phyloP scores from a whole-genome alignment of 2,888 invertebrate genomes.

The Diarsia mendica region DNA sequence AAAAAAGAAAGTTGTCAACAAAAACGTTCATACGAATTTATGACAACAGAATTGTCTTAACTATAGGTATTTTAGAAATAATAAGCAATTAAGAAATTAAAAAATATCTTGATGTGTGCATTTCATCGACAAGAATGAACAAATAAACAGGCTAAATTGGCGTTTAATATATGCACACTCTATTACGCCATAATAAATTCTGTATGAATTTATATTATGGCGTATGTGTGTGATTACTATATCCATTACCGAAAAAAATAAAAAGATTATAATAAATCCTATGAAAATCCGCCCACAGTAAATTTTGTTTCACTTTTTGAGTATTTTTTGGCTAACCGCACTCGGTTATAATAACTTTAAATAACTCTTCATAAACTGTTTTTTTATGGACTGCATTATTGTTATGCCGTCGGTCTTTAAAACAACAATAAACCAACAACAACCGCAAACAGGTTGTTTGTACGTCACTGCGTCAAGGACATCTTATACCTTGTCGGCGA shows the following conservation, averaged over 20 bases:
- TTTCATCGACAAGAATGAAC: not conserved
- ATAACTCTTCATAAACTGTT: not conserved
- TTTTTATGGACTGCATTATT: slow-evolving; percentile 11
- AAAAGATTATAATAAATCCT: too few species aligned
- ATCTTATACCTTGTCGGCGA: not conserved
- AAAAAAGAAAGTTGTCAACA: not conserved
- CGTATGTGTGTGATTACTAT: too few species aligned
- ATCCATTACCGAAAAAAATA: not conserved
- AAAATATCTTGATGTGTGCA: not conserved
- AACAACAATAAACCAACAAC: slow-evolving; percentile 12
- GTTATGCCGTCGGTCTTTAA: not conserved
- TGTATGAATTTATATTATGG: too few species aligned
- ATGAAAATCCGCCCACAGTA: not conserved
- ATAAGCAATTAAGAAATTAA: not conserved
- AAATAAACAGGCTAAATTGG: not conserved
- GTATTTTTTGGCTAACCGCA: not conserved
- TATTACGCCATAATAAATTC: slow-evolving; percentile 1
- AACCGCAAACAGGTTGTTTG: slow-evolving; percentile 7
- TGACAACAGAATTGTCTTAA: not conserved
- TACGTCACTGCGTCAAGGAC: slow-evolving; percentile 17
- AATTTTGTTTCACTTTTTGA: not conserved
- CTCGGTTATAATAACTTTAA: not conserved
- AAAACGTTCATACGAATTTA: not conserved
- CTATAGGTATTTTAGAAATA: not conserved
- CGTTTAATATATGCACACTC: not conserved